Evolutionary conservation across 2,113 vertebrate species (phyloP).

Genomic region (Spea multiplicata): DNA sequence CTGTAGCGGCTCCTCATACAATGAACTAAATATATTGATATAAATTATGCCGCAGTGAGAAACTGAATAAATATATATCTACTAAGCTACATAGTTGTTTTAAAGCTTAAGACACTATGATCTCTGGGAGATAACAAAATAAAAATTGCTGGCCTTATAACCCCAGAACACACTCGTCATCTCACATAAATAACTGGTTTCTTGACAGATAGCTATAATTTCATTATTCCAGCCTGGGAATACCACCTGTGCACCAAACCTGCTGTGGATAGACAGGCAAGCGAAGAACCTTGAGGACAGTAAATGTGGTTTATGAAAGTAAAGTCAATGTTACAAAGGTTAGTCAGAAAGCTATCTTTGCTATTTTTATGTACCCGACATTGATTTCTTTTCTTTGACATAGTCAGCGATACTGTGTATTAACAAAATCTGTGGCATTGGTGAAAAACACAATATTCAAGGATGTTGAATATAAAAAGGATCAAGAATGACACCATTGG

Average conservation of each 20-base stretch:
- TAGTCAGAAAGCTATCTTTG: background rate
- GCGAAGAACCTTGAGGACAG: background rate
- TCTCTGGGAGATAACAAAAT: slow-evolving; percentile 3
- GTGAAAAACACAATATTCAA: too few species aligned
- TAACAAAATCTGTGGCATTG: too few species aligned
- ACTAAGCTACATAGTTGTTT: background rate
- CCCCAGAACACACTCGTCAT: background rate
- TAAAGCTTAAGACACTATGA: background rate
- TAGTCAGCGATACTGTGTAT: too few species aligned
- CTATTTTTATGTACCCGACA: background rate
- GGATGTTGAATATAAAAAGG: too few species aligned
- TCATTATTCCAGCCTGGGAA: slow-evolving; percentile 15
- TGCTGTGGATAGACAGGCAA: background rate
- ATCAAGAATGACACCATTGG: too few species aligned
- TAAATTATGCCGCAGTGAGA: too few species aligned
- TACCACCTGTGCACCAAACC: slow-evolving; percentile 17
- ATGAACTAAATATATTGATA: too few species aligned
- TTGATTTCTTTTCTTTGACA: background rate
- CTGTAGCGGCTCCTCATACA: too few species aligned
- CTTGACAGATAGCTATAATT: slow-evolving; percentile 18
- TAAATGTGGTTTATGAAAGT: background rate
- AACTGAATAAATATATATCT: too few species aligned
- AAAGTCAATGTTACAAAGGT: slow-evolving; percentile 25
- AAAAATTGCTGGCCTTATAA: slow-evolving; percentile 6
- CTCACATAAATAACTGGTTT: slow-evolving; percentile 22